phyloP scores from a whole-genome alignment of 2,113 vertebrate species.

The western clawed frog (Xenopus tropicalis) region DNA sequence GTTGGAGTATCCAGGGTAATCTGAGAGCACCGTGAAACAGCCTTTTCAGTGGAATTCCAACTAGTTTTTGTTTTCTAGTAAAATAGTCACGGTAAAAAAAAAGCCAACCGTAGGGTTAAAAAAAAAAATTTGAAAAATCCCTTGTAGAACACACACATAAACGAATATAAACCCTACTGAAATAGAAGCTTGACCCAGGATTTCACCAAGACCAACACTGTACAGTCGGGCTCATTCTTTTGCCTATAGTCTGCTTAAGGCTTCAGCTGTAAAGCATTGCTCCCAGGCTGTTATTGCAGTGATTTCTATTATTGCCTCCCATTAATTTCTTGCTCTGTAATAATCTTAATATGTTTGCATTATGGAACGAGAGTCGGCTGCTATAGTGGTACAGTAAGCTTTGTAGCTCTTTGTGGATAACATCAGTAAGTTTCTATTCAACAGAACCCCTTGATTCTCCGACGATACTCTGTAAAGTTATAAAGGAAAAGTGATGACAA shows the following conservation, averaged over 20 bases:
- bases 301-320: neutral
- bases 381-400: neutral
- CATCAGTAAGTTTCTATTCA: too few species aligned
- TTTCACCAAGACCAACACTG: too few species aligned
- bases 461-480: too few species aligned
- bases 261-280: neutral
- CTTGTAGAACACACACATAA: neutral
- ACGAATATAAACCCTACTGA: neutral
- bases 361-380: neutral
- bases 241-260: neutral
- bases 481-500: too few species aligned
- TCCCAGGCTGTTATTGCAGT: neutral
- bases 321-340: neutral
- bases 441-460: too few species aligned
- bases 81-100: neutral
- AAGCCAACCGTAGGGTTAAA: neutral
- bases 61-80: neutral
- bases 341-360: neutral
- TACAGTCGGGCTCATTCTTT: neutral
- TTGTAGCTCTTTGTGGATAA: neutral
- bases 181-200: too few species aligned
- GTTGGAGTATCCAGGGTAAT: conserved; percentile 34
- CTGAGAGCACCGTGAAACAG: conserved; percentile 1
- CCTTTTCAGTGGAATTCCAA: neutral
- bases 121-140: neutral